Base-by-base conservation (phyloP, 1,140 invertebrate genomes). In the Luehdorfia chinensis region DNA sequence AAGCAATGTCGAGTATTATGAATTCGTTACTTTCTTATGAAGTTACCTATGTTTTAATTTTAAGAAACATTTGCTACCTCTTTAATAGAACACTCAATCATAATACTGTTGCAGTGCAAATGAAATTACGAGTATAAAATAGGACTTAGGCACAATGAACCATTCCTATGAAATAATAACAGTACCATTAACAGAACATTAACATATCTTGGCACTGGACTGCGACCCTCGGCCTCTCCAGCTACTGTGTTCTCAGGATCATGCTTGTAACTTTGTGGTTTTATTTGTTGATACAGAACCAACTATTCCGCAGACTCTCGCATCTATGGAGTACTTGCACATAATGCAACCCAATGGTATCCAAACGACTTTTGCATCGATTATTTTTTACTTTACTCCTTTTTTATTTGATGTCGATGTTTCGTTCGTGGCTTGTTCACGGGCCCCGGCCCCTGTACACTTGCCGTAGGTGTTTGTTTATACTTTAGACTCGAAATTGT, bases 271-370 rank as follows among this genome's bases (percentile, higher is more conserved):
- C 2, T 59, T 59, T 76, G 69, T 83, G 70, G 66, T 84, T 68
- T 83, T 81, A 65, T 84, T 86, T 84, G 77, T 83, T 72, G 73
- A 74, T 74, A 80, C 81, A 86, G 81, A 86, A 76, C 81, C 81
- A 65, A 66, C 75, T 75, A 71, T 80, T 74, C 81, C 81, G 79
- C 81, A 84, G 81, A 64, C 71, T 76, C 67, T 78, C 76, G 76
- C 79, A 66, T 78, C 79, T 70, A 81, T 86, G 81, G 79, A 86
- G 66, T 86, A 84, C 83, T 86, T 83, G 70, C 83, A 86, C 72
- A 79, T 85, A 54, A 70, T 77, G 73, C 79, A 83, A 84, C 79
- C 83, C 67, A 84, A 86, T 74, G 79, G 83, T 86, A 86, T 72
- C 72, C 75, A 56, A 71, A 66, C 45, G 59, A 73, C 59, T 67